phyloP scores from a whole-genome alignment of 1,140 invertebrate species.

The Conus ventricosus region DNA sequence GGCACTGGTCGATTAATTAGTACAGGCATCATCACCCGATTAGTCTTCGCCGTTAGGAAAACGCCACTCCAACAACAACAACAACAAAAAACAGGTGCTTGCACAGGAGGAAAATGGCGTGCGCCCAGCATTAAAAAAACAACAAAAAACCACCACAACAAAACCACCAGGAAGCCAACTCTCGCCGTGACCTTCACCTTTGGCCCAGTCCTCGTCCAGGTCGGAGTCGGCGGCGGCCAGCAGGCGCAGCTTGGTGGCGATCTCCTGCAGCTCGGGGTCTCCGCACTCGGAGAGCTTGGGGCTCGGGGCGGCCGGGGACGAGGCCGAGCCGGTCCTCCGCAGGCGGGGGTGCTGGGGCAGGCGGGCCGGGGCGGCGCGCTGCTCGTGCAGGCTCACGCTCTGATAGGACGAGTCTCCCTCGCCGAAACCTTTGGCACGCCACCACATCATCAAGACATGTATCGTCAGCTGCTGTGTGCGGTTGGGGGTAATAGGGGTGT shows the following conservation, averaged over 20 bases:
- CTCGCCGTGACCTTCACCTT: conserved; percentile 1
- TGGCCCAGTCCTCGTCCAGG: conserved; percentile 42
- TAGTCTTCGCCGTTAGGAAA: too few species aligned
- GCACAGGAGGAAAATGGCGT: too few species aligned
- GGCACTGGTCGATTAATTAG: background rate
- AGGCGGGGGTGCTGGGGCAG: background rate
- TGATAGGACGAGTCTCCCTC: background rate
- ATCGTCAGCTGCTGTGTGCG: too few species aligned
- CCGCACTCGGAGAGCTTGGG: conserved; percentile 43
- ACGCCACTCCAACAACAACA: too few species aligned
- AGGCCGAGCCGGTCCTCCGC: background rate
- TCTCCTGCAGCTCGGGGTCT: conserved; percentile 64
- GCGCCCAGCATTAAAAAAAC: too few species aligned
- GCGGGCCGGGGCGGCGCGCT: background rate
- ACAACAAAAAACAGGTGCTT: too few species aligned
- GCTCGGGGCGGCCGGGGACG: background rate
- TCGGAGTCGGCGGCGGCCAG: conserved; percentile 58
- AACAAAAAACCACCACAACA: too few species aligned
- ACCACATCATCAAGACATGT: too few species aligned
- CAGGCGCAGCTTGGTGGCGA: conserved; percentile 61
- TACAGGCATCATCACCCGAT: too few species aligned
- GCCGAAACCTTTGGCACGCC: background rate
- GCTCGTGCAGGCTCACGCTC: background rate
- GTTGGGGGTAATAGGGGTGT: too few species aligned
- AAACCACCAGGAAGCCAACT: background rate